Base-by-base conservation (phyloP, 2,888 invertebrate species). In the Hecatera dysodea region DNA sequence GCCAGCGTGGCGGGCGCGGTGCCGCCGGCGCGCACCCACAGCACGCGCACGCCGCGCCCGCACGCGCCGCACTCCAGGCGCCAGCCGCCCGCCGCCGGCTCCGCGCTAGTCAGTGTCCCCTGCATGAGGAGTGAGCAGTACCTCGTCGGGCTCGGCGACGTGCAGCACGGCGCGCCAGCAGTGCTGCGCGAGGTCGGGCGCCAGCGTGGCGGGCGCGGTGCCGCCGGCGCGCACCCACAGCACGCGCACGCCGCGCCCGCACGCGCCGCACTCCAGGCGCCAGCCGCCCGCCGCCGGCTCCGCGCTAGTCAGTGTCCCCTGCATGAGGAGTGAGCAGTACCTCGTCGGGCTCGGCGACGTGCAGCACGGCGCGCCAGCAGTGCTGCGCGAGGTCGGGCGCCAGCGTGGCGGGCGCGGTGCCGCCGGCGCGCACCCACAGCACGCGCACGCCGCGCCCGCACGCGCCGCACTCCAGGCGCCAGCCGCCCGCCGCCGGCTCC, bases 391-490 rank as follows among this genome's bases (percentile, higher is more conserved):
- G 88, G 84, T 91, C 92, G 0, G 93, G 91, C 46, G 88, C 82
- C 3, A 93, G 88, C 22, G 90, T 83, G 8, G 94, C 93, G 15
- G 91, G 91, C 66, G 81, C 22, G 27, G 78, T 63, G 79, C 84
- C 74, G 66, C 81, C 72, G 69, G 84, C 74, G 70, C 90, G 81
- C 85, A 92, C 64, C 92, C 92, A 93, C 72, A 90, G 44, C 61
- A 91, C 95, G 67, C 93, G 91, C 75, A 94, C 86, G 50, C 86
- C 88, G 61, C 94, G 92, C 0, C 95, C 95, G 85, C 95, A 95
- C 61, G 93, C 95, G 53, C 93, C 93, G 87, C 95, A 95, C 85
- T 93, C 94, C 19, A 95, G 90, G 27, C 95, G 90, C 94, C 94
- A 95, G 7, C 94, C 95, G 39, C 90, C 91, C 15, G 85, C 78